Evolutionary conservation across 2,888 invertebrate genomes (phyloP), one percentile per base, ranked within the genome.

Genomic region (Antheraea yamamai): DNA sequence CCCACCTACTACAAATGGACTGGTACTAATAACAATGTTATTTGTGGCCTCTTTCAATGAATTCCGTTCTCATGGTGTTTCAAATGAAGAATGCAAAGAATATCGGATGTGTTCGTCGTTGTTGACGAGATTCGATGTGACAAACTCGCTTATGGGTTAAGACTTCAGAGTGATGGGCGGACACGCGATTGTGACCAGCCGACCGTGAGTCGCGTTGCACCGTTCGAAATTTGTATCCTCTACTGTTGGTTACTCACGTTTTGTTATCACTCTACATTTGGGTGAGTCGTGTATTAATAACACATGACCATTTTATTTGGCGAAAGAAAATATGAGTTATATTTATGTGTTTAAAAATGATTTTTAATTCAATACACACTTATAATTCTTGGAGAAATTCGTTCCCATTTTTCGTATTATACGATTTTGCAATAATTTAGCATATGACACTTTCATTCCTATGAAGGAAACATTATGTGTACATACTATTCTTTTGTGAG

Each of bases 141-240:
- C 74, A 30, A 61, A 23, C 47, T 39, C 58, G 72, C 47, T 75
- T 23, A 71, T 39, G 71, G 26, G 35, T 70, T n/a, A 70, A 18
- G 66, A 23, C 51, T 47, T 23, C 18, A 70, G 58, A 35, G 39
- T 68, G 74, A 52, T 74, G 51, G 72, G 61, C 55, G 61, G 74
- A 75, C 74, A 75, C 74, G 74, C 74, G 74, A 75, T 68, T 26
- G 51, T 39, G 47, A 20, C 71, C 74, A 75, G 71, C 70, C 71
- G 72, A 72, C 74, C 64, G 74, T 75, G 30, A 18, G 18, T 18
- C n/a, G 70, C 30, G 26, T 26, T 66, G 26, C 64, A 26, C 70
- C n/a, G 39, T 35, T 70, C 20, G 39, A 20, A 39, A 39, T 14
- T 26, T n/a, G 39, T n/a, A 70, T 20, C 39, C 39, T 8, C 39